Base-by-base conservation (phyloP, 2,888 invertebrate genomes). In the Hyles lineata region DNA sequence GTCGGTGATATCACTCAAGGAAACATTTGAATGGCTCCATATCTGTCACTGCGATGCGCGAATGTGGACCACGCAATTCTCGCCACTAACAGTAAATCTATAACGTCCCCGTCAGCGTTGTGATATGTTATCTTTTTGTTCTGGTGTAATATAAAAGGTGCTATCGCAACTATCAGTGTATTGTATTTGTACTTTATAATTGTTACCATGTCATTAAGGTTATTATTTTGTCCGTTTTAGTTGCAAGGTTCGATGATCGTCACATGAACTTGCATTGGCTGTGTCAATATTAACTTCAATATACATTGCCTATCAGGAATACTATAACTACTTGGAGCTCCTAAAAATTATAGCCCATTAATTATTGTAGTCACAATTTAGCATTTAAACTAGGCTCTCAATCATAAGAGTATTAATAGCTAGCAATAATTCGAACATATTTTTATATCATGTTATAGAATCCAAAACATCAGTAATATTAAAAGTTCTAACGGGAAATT, bases 1-100 rank as follows among this genome's bases (percentile, higher is more conserved):
- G 50, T 23, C 43, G 43, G 21, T 67, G 67, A 67, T 67, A 67
- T 67, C 67, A 67, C 50, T 67, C 67, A 67, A 35, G 67, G 67
- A 67, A 67, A 67, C 23, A 50, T 67, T 67, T 67, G 67, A 67
- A 67, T 67, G 50, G 43, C 50, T 67, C 50, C 50, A 50, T 67
- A 23, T 50, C 23, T 23, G 43, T 50, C 67, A 17, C 23, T 67
- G 67, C 25, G 55, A n/a, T n/a, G 55, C 8, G 55, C 55, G 7
- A 55, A 55, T 55, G 19, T 55, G 55, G n/a, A 50, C 17, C 17
- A 67, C 43, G 17, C 67, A 43, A 67, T 50, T 50, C 17, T 67
- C 67, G 23, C n/a, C 50, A 25, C 67, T 67, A 23, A 17, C 23
- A 2, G 23, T 25, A 15, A 23, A 23, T 50, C 17, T 23, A 50